A percentile compares a stretch with the other conserved stretches of the same genome.
phyloP scores from a whole-genome alignment of 2,888 invertebrate species.

The Polydrusus cervinus region DNA sequence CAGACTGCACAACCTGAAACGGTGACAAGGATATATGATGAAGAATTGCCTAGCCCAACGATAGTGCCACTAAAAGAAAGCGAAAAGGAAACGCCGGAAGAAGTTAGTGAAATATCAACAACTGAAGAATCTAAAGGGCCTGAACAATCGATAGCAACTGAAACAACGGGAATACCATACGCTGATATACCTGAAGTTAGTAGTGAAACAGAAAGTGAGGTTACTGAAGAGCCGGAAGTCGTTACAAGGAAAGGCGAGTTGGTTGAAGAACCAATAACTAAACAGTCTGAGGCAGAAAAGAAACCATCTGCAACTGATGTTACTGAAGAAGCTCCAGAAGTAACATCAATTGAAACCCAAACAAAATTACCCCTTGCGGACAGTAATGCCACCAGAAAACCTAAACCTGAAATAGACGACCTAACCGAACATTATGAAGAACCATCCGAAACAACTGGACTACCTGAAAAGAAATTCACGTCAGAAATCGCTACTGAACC shows the following conservation, averaged over 20 bases:
- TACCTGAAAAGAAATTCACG: not conserved
- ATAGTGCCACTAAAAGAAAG: not conserved
- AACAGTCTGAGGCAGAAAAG: slow-evolving; percentile 49
- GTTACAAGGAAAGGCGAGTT: slow-evolving; percentile 22
- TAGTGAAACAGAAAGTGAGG: slow-evolving; percentile 21
- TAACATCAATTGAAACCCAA: not conserved
- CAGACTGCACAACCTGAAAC: slow-evolving; percentile 19
- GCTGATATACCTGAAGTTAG: slow-evolving; percentile 5
- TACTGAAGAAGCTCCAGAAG: slow-evolving; percentile 19
- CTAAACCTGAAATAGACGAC: slow-evolving; percentile 1
- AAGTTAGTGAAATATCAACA: slow-evolving; percentile 36
- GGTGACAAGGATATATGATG: slow-evolving; percentile 39
- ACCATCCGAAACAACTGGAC: not conserved
- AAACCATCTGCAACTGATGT: slow-evolving; percentile 34
- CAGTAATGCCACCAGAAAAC: slow-evolving; percentile 5
- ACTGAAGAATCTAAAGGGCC: slow-evolving; percentile 9
- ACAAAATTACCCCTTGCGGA: not conserved
- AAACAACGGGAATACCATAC: slow-evolving; percentile 33
- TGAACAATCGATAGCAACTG: slow-evolving; percentile 40
- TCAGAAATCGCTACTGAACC: slow-evolving; percentile 11
- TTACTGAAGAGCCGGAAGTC: slow-evolving; percentile 46
- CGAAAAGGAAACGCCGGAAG: not conserved
- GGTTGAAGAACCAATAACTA: slow-evolving; percentile 25
- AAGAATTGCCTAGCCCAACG: slow-evolving; percentile 35
- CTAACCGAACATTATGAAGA: not conserved